Percentiles rank a stretch among this genome's conserved stretches.
These are phyloP conservation scores for Cheilinus undulatus DNA, from an alignment of 2,113 vertebrate genomes.

Conservation along the genomic window DNA sequence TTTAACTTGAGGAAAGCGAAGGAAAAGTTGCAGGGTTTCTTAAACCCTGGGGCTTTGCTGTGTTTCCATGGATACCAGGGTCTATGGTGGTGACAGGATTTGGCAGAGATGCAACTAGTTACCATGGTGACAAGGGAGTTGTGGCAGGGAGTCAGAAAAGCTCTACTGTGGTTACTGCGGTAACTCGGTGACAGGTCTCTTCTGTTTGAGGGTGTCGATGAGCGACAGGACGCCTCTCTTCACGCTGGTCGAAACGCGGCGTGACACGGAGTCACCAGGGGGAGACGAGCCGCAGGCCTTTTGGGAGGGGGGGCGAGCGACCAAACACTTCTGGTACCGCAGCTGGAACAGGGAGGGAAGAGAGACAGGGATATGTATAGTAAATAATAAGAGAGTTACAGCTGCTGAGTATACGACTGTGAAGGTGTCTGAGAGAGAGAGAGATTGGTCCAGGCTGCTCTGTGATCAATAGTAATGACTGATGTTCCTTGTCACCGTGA, in stretches of 20 bases:
- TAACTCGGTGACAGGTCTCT: conserved; percentile 90
- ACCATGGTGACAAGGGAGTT: conserved; percentile 60
- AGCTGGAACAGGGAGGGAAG: conserved; percentile 79
- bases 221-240: conserved; percentile 96
- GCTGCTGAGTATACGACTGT: conserved; percentile 40
- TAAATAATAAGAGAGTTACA: conserved; percentile 56
- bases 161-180: conserved; percentile 83
- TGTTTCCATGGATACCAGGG: conserved; percentile 58
- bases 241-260: conserved; percentile 95
- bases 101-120: conserved; percentile 55
- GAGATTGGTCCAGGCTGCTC: conserved; percentile 24
- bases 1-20: conserved; percentile 36
- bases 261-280: conserved; percentile 93
- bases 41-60: conserved; percentile 34
- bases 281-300: conserved; percentile 89
- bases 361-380: background rate
- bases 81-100: conserved; percentile 43
- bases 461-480: conserved; percentile 73
- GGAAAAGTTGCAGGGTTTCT: conserved; percentile 9
- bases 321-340: conserved; percentile 98
- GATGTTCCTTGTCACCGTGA: conserved; percentile 58
- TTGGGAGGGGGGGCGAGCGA: conserved; percentile 94
- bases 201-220: conserved; percentile 99
- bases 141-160: conserved; percentile 59
- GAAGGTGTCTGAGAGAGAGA: background rate